Percentiles rank a stretch among this genome's conserved stretches.
Evolutionary conservation across 2,888 invertebrate genomes (phyloP).

Genomic region (Erannis defoliaria): DNA sequence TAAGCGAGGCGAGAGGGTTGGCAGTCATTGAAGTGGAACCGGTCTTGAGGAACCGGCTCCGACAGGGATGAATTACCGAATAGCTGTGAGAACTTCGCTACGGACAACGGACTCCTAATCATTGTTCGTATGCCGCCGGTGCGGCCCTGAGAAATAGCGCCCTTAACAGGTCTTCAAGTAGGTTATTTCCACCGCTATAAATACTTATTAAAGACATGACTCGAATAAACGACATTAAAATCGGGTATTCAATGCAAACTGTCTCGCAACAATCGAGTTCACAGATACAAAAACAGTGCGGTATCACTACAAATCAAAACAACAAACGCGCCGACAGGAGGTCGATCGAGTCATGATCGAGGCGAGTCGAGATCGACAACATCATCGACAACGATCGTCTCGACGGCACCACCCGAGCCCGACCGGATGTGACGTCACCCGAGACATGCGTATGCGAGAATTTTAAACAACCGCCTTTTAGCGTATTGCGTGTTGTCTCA

Average conservation of each 20-base stretch:
- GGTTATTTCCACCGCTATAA: conserved; percentile 20
- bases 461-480: conserved; percentile 83
- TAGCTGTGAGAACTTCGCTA: conserved; percentile 66
- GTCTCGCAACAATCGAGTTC: conserved; percentile 53
- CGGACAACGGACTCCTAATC: conserved; percentile 50
- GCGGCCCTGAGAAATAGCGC: conserved; percentile 25
- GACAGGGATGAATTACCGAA: conserved; percentile 81
- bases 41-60: conserved; percentile 76
- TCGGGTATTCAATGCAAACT: conserved; percentile 44
- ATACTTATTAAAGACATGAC: conserved; percentile 23
- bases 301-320: conserved; percentile 78
- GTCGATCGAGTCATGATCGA: conserved; percentile 63
- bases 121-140: conserved; percentile 47
- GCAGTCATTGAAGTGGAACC: conserved; percentile 84
- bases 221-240: conserved; percentile 24
- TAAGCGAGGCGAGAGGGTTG: conserved; percentile 68
- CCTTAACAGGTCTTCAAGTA: conserved; percentile 23
- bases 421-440: conserved; percentile 82
- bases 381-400: conserved; percentile 58
- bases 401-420: conserved; percentile 36
- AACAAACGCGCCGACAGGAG: conserved; percentile 82
- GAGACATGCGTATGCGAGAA: conserved; percentile 78
- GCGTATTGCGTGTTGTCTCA: conserved; percentile 71
- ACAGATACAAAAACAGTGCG: conserved; percentile 70
- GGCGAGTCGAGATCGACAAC: conserved; percentile 68